Percentiles rank a stretch among this genome's conserved stretches.
Evolutionary conservation across 1,140 invertebrate genomes (phyloP).

Genomic region (Cotesia chilonis): DNA sequence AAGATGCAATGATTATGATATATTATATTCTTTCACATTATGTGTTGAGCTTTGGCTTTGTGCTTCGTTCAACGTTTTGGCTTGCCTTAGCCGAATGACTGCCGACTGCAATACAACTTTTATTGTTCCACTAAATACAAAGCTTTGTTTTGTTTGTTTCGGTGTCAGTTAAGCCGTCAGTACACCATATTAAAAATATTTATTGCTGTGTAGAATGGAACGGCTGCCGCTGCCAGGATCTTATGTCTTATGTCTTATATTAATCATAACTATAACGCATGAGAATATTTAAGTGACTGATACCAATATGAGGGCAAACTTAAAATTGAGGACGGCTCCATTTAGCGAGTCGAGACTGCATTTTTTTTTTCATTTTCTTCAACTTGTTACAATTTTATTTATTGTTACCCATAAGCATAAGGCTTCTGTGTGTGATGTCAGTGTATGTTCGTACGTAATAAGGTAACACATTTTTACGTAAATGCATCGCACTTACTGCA

Average conservation of each 20-base stretch:
- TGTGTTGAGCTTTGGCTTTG: conserved; percentile 8
- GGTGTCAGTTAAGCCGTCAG: no score
- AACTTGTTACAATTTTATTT: neutral
- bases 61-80: neutral
- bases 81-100: neutral
- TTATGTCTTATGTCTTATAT: neutral
- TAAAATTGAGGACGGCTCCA: neutral
- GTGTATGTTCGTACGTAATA: neutral
- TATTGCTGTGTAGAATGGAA: neutral
- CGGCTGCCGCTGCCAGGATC: neutral
- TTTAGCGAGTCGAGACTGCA: conserved; percentile 4
- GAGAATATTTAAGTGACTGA: neutral
- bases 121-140: no score
- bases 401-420: neutral
- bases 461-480: neutral
- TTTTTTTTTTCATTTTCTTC: neutral
- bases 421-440: neutral
- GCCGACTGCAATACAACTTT: neutral
- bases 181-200: no score
- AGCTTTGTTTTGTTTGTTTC: neutral
- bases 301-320: neutral
- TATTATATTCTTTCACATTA: neutral
- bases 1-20: neutral
- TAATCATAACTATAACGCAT: conserved; percentile 6
- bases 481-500: neutral